A percentile compares a stretch with the other conserved stretches of the same genome.
phyloP scores from a whole-genome alignment of 2,888 invertebrate species.

The Pachymerium ferrugineum region DNA sequence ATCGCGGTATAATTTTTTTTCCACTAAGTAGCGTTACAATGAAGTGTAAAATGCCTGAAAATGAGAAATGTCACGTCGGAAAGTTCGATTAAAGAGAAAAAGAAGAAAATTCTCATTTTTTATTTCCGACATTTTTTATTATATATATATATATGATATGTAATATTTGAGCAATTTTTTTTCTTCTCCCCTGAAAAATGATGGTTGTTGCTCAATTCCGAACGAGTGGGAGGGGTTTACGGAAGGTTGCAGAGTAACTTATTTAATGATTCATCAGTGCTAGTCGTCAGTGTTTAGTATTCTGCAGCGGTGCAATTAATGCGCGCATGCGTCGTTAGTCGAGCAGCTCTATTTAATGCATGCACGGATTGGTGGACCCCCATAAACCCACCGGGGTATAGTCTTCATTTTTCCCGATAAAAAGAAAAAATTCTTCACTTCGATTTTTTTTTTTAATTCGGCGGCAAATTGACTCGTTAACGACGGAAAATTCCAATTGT shows the following conservation, averaged over 20 bases:
- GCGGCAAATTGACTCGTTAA: not conserved
- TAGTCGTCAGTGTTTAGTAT: not conserved
- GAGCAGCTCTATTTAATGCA: constrained; percentile 3
- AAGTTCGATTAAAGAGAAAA: too few relatives aligned
- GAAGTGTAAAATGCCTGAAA: too few relatives aligned
- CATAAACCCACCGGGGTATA: not conserved
- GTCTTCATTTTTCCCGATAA: not conserved
- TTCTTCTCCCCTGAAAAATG: not conserved
- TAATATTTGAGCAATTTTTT: too few relatives aligned
- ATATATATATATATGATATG: too few relatives aligned
- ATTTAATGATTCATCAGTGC: constrained; percentile 9
- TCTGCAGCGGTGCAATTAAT: not conserved
- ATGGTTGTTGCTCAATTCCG: not conserved
- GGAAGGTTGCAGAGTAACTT: too few relatives aligned
- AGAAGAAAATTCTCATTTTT: too few relatives aligned
- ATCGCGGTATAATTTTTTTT: too few relatives aligned
- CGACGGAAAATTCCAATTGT: not conserved
- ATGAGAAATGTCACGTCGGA: too few relatives aligned
- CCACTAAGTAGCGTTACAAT: too few relatives aligned
- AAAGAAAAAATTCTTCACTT: not conserved
- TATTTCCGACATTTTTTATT: too few relatives aligned
- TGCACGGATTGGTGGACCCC: constrained; percentile 12
- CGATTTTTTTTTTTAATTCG: not conserved
- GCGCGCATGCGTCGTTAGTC: constrained; percentile 6
- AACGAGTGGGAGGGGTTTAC: too few relatives aligned